Evolutionary conservation across 2,888 invertebrate genomes (phyloP).

Genomic region (Oithona nana): DNA sequence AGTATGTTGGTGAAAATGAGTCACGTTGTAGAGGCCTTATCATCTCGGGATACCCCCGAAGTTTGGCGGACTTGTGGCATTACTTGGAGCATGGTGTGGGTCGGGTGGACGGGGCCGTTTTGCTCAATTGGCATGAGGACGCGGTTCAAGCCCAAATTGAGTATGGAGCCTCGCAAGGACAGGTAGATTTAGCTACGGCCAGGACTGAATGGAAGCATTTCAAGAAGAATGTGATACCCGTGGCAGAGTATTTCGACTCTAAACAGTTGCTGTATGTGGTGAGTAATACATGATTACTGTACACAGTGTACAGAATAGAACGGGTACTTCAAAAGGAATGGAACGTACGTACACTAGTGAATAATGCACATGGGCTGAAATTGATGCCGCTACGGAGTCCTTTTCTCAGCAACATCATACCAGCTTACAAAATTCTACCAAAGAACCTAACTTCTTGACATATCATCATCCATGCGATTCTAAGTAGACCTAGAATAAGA

Average conservation of each 20-base stretch:
- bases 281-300: conserved; percentile 25
- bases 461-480: too few species aligned
- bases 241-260: conserved; percentile 75
- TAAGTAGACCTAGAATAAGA: too few species aligned
- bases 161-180: conserved; percentile 64
- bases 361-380: too few species aligned
- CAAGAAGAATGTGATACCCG: conserved; percentile 30
- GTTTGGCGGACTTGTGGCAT: conserved; percentile 76
- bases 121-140: conserved; percentile 69
- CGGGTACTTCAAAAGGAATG: too few species aligned
- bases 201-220: conserved; percentile 20
- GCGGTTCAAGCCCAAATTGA: conserved; percentile 71
- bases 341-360: too few species aligned
- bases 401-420: too few species aligned
- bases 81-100: conserved; percentile 79
- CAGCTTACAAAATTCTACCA: too few species aligned
- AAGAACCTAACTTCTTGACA: too few species aligned
- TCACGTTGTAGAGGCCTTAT: conserved; percentile 56
- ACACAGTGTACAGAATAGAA: too few species aligned
- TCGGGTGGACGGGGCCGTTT: conserved; percentile 62
- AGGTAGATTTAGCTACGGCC: conserved; percentile 19
- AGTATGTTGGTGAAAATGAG: too few species aligned
- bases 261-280: conserved; percentile 49
- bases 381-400: too few species aligned
- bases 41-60: conserved; percentile 71